Evolutionary conservation across 2,888 invertebrate species (phyloP), one percentile per base, ranked within the genome.

Genomic region (Tetanocera ferruginea): DNA sequence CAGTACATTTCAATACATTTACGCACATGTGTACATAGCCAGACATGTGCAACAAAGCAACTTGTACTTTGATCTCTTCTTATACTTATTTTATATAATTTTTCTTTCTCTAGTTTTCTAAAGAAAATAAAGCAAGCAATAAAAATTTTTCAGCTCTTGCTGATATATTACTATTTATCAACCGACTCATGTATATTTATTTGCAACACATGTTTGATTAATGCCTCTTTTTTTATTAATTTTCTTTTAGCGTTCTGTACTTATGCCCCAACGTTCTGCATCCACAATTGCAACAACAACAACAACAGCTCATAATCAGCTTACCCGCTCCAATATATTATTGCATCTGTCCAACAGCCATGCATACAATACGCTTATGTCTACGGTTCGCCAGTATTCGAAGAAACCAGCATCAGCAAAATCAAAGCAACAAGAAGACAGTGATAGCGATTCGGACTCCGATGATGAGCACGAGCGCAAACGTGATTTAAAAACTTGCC

Each of bases 371-470:
- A 55, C 77, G 5, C n/a, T 76, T 70, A 37, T 82, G 37, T 80
- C 81, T 76, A 77, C 81, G 23, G 81, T 80, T 69, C 85, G 87
- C 60, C 79, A 83, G 78, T 87, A 87, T 80, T 85, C 87, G n/a
- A 87, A 87, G 83, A 87, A 87, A 82, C 79, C 77, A 6, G 80
- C 80, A 4, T 67, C 81, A 70, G 80, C 84, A 55, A 83, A 85
- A 71, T 82, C 83, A 19, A 57, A 84, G 81, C 84, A 83, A 5
- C 83, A 85, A 14, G 83, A 85, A 74, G 85, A 86, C 71, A 88
- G 89, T 66, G 92, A 92, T 80, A 92, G 92, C 51, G 93, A 93
- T 78, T 92, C 92, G 14, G 87, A 87, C 66, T 92, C 93, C 0
- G 93, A 94, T 80, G 86, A 86, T 83, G 88, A 89, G 79, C 84